Evolutionary conservation across 2,797 vertebrate genomes (phyloP).

Genomic region (Apogon talboti): DNA sequence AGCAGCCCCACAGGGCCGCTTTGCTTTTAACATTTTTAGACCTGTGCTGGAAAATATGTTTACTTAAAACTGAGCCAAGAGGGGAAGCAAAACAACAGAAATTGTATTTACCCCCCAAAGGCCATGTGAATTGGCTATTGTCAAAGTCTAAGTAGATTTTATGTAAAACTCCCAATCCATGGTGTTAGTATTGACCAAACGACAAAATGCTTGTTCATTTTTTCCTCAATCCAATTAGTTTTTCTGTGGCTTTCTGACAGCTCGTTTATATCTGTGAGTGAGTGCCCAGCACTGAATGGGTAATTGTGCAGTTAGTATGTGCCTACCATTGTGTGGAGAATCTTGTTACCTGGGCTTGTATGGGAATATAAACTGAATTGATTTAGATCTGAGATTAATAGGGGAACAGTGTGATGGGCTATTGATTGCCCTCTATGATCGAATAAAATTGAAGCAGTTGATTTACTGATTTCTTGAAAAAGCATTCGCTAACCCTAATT

Average conservation of each 20-base stretch:
- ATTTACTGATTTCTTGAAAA: slow-evolving; percentile 33
- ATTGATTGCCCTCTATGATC: slow-evolving; percentile 68
- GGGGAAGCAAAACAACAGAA: slow-evolving; percentile 50
- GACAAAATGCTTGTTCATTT: slow-evolving; percentile 79
- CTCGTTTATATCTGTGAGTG: slow-evolving; percentile 82
- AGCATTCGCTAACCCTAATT: slow-evolving; percentile 2
- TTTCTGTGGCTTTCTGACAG: slow-evolving; percentile 79
- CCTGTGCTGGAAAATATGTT: slow-evolving; percentile 60
- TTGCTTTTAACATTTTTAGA: slow-evolving; percentile 33
- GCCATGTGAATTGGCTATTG: slow-evolving; percentile 69
- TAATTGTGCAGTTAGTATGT: slow-evolving; percentile 72
- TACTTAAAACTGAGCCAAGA: slow-evolving; percentile 63
- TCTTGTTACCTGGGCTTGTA: slow-evolving; percentile 70
- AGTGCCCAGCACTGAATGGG: slow-evolving; percentile 68
- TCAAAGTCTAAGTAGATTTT: slow-evolving; percentile 80
- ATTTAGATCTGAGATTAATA: slow-evolving; percentile 73
- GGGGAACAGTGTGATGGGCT: slow-evolving; percentile 54
- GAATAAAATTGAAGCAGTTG: slow-evolving; percentile 63
- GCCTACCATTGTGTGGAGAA: slow-evolving; percentile 61
- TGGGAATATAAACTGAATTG: slow-evolving; percentile 68
- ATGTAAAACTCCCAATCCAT: slow-evolving; percentile 80
- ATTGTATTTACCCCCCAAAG: slow-evolving; percentile 62
- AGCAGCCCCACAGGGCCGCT: slow-evolving; percentile 30
- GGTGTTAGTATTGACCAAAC: slow-evolving; percentile 81
- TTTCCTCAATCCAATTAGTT: slow-evolving; percentile 81